Evolutionary conservation across 2,888 invertebrate species (phyloP).

Genomic region (Lypha dubia): DNA sequence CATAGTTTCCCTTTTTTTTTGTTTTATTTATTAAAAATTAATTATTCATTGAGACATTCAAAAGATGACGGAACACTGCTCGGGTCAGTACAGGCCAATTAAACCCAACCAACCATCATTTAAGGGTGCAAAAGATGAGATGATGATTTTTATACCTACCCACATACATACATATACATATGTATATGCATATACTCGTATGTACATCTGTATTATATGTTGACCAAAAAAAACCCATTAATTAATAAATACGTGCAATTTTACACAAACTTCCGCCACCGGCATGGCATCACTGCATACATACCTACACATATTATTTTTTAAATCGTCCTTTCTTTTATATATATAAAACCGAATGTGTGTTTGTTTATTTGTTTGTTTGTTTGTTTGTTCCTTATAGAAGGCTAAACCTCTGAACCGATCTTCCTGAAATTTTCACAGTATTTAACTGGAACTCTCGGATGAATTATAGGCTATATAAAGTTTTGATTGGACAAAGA

Average conservation of each 20-base stretch:
- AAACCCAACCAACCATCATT: conserved; percentile 55
- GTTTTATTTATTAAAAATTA: conserved; percentile 50
- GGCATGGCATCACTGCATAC: conserved; percentile 43
- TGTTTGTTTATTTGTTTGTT: too few relatives aligned
- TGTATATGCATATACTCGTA: not conserved
- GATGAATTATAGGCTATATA: too few relatives aligned
- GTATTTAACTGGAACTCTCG: too few relatives aligned
- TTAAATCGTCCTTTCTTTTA: conserved; percentile 44
- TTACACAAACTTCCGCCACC: conserved; percentile 58
- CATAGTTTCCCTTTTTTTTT: conserved; percentile 22
- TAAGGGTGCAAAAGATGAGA: conserved; percentile 35
- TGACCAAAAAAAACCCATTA: conserved; percentile 46
- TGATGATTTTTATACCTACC: too few relatives aligned
- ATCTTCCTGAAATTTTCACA: too few relatives aligned
- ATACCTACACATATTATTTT: conserved; percentile 53
- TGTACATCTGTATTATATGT: not conserved
- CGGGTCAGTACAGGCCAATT: conserved; percentile 41
- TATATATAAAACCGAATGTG: too few relatives aligned
- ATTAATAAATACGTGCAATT: conserved; percentile 66
- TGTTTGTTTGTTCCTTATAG: too few relatives aligned
- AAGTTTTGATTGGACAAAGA: too few relatives aligned
- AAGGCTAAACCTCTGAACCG: too few relatives aligned
- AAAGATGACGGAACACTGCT: conserved; percentile 65
- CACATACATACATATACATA: not conserved
- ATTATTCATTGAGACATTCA: conserved; percentile 71